A percentile compares a stretch with the other conserved stretches of the same genome.
Evolutionary conservation across 2,888 invertebrate species (phyloP).

Genomic region (Sericinus montela): DNA sequence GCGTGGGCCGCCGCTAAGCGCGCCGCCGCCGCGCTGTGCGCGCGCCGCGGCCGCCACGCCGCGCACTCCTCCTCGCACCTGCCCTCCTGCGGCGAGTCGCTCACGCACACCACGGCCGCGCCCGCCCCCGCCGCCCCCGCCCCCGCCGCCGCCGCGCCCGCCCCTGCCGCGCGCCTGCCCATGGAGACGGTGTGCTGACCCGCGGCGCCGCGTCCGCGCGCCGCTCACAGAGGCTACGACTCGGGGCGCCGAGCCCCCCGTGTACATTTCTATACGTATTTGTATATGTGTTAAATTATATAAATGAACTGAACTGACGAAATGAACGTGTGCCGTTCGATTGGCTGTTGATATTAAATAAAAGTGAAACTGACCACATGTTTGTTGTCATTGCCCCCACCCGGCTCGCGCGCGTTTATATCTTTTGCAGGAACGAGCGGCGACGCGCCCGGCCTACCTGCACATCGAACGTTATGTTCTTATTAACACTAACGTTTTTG

Average conservation of each 20-base stretch:
- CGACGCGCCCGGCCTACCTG: not conserved
- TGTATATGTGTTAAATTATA: conserved; percentile 32
- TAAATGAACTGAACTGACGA: conserved; percentile 26
- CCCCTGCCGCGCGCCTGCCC: conserved; percentile 71
- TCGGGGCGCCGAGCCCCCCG: conserved; percentile 12
- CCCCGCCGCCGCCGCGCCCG: conserved; percentile 75
- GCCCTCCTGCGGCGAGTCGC: conserved; percentile 89
- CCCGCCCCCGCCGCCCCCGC: conserved; percentile 81
- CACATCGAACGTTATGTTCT: not conserved
- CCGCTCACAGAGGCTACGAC: not conserved
- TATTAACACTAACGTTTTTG: too few relatives aligned
- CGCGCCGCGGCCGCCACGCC: conserved; percentile 74
- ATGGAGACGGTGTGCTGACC: conserved; percentile 82
- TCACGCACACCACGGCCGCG: conserved; percentile 84
- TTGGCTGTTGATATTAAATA: conserved; percentile 59
- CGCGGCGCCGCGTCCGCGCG: conserved; percentile 20
- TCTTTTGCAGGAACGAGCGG: conserved; percentile 35
- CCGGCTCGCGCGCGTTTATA: conserved; percentile 41
- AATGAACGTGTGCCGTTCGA: conserved; percentile 40
- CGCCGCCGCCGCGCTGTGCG: conserved; percentile 50
- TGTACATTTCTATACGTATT: conserved; percentile 29
- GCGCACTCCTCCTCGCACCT: conserved; percentile 89
- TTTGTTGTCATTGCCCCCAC: not conserved
- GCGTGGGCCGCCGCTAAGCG: conserved; percentile 74
- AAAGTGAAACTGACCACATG: conserved; percentile 16